Percentiles rank a stretch among this genome's conserved stretches.
Conservation (phyloP, 2,888 invertebrate species). For the Mactromeris polynyma region DNA sequence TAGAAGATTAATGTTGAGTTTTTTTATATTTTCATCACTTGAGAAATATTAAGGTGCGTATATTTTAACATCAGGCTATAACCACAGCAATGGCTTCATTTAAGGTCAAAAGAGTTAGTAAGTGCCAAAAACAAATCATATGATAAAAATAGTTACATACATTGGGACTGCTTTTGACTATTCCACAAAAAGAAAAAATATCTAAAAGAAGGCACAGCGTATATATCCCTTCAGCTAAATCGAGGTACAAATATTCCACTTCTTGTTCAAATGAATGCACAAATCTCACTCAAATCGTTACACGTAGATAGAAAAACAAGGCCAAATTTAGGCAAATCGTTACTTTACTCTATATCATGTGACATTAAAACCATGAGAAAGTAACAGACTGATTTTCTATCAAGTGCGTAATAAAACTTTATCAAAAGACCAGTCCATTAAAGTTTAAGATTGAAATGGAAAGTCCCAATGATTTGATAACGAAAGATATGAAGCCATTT, state of each 20-base stretch:
- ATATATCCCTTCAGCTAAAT: conserved; percentile 26
- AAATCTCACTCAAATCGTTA: conserved; percentile 17
- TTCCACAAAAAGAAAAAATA: conserved; percentile 26
- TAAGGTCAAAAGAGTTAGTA: neutral
- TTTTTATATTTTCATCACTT: no score
- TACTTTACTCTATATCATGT: conserved; percentile 51
- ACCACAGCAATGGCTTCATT: no score
- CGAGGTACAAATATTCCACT: conserved; percentile 18
- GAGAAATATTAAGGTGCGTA: no score
- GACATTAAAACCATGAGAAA: conserved; percentile 52
- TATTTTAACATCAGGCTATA: no score
- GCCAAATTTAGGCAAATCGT: conserved; percentile 59
- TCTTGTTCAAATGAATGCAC: conserved; percentile 13
- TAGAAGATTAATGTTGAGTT: no score
- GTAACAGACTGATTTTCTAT: conserved; percentile 50
- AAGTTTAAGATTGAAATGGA: conserved; percentile 38
- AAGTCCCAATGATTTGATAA: conserved; percentile 36
- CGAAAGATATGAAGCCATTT: conserved; percentile 1
- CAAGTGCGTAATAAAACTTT: conserved; percentile 28
- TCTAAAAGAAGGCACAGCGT: conserved; percentile 22
- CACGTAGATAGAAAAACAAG: conserved; percentile 22
- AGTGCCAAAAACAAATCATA: neutral
- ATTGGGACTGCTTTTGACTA: conserved; percentile 21
- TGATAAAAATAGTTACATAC: conserved; percentile 33
- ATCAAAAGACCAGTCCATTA: conserved; percentile 45